phyloP scores from a whole-genome alignment of 1,140 invertebrate genomes.

The Achroia grisella region DNA sequence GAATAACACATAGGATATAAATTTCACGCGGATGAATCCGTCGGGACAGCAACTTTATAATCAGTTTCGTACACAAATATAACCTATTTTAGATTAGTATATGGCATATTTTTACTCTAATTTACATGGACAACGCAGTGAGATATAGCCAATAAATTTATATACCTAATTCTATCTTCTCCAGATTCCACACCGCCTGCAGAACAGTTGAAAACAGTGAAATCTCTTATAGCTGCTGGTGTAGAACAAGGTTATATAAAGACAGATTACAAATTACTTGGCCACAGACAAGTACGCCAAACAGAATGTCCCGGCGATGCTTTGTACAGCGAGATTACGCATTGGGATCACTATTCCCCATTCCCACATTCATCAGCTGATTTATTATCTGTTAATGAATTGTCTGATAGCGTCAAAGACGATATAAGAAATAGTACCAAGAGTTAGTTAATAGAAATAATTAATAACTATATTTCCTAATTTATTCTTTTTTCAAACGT shows the following conservation, averaged over 20 bases:
- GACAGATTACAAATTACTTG: conserved; percentile 78
- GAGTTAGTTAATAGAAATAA: too few relatives aligned
- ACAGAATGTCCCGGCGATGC: conserved; percentile 82
- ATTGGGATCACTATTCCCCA: conserved; percentile 77
- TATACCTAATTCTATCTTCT: conserved; percentile 13
- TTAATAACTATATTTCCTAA: too few relatives aligned
- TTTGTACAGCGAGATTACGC: conserved; percentile 77
- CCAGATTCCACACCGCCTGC: conserved; percentile 74
- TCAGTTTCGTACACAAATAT: too few relatives aligned
- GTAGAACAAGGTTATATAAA: conserved; percentile 75
- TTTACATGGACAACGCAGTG: neutral
- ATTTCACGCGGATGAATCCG: neutral
- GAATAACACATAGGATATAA: too few relatives aligned
- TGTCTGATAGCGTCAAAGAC: conserved; percentile 16
- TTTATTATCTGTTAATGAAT: conserved; percentile 34
- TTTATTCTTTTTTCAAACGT: too few relatives aligned
- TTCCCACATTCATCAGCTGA: conserved; percentile 45
- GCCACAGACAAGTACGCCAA: conserved; percentile 79
- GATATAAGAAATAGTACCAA: conserved; percentile 1
- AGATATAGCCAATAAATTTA: neutral
- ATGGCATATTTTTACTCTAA: neutral
- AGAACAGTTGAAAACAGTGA: conserved; percentile 75
- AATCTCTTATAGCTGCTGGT: conserved; percentile 77
- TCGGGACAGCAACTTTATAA: too few relatives aligned
- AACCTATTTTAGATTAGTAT: neutral